phyloP scores from a whole-genome alignment of 1,140 invertebrate species.

The Drosophila obscura region DNA sequence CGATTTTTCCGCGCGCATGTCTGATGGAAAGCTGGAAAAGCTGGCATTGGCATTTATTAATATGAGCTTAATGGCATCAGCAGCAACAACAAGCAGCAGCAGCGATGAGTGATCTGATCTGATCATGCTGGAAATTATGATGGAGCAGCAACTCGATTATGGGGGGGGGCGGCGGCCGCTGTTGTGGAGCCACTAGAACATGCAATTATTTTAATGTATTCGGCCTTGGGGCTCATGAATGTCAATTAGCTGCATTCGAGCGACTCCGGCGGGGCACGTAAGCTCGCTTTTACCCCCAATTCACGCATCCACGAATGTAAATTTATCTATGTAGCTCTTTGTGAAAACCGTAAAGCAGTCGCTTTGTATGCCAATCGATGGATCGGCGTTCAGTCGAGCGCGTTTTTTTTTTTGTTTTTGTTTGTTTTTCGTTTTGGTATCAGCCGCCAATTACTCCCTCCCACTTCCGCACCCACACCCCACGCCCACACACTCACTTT shows the following conservation, averaged over 20 bases:
- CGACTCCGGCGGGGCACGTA: constrained; percentile 52
- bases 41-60: constrained; percentile 36
- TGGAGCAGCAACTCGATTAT: constrained; percentile 11
- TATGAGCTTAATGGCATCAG: too few species aligned
- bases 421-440: constrained; percentile 53
- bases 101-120: too few species aligned
- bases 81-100: constrained; percentile 1
- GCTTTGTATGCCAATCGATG: constrained; percentile 68
- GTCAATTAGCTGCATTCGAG: constrained; percentile 64
- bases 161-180: constrained; percentile 9
- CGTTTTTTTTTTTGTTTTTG: constrained; percentile 43
- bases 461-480: constrained; percentile 56
- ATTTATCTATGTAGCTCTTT: constrained; percentile 13
- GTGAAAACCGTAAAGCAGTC: constrained; percentile 56
- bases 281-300: constrained; percentile 38
- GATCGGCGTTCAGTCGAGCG: constrained; percentile 37
- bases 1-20: constrained; percentile 61
- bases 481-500: constrained; percentile 30
- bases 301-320: constrained; percentile 46
- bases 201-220: constrained; percentile 81
- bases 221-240: constrained; percentile 77
- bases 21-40: constrained; percentile 44
- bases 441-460: constrained; percentile 23
- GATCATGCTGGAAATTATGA: constrained; percentile 73
- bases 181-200: constrained; percentile 51